Base-by-base conservation (phyloP, 2,113 vertebrate species). In the Stigmatopora argus region DNA sequence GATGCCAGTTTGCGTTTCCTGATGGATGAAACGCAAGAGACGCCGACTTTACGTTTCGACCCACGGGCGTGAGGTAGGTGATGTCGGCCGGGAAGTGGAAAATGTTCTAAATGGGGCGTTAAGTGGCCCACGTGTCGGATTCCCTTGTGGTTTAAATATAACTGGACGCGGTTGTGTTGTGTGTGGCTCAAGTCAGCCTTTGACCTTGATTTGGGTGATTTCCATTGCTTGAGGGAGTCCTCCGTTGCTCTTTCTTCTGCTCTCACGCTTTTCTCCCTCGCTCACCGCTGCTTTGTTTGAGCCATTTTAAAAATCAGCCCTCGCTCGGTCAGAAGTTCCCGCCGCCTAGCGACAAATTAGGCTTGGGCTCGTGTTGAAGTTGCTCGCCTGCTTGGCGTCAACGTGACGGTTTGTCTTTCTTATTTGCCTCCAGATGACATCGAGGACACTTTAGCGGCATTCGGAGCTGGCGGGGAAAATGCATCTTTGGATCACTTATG, bases 401-500 rank as follows among this genome's bases (percentile, higher is more conserved):
- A 31, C 45, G 31, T 18, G 45, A 75, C 71, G n/a, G 17, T 81
- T 35, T 83, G 1, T 89, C 19, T 85, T 51, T 72, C 66, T 71
- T 83, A 57, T 82, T 81, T 84, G 72, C 80, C 79, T 85, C 74
- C 84, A 84, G 89, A 91, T 86, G 88, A 88, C 81, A 79, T 65
- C 76, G 83, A 78, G 80, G 79, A 92, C 87, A 91, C 83, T 84
- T 88, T 92, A 92, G 88, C 91, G 90, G 92, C 89, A 92, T 91
- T 86, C 83, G 93, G 90, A 92, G 89, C 90, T 88, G n/a, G n/a
- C 89, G 90, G 89, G 89, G 88, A 93, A 96, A 93, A 99, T 98
- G 95, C 93, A 94, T 93, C 92, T 94, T 91, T 97, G 95, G 95
- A 92, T 96, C 82, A 87, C 91, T 65, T 93, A 85, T 85, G 88